Conservation (phyloP, 2,113 vertebrate genomes). For the Prionailurus bengalensis region DNA sequence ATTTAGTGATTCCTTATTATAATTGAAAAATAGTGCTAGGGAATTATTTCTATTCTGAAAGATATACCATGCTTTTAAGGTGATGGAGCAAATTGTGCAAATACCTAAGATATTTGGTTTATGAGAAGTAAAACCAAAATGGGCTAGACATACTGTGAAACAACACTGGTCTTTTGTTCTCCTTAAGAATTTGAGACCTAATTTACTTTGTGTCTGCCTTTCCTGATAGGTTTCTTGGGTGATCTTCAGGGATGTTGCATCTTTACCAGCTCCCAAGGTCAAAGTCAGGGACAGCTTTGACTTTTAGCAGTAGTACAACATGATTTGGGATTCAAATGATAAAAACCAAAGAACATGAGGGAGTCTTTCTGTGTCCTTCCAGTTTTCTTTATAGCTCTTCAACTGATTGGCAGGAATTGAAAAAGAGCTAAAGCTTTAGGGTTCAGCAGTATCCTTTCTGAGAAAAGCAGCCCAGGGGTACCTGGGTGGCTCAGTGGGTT, state of each 20-base stretch:
- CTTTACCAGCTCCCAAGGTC: background rate
- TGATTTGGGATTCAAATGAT: constrained; percentile 10
- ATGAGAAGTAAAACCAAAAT: background rate
- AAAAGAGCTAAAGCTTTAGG: background rate
- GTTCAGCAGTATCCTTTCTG: background rate
- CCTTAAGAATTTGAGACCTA: background rate
- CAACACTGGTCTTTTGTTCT: background rate
- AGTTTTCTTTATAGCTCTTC: background rate
- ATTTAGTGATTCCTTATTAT: constrained; percentile 60
- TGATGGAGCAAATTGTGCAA: constrained; percentile 30
- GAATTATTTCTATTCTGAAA: constrained; percentile 65
- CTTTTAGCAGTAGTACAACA: background rate
- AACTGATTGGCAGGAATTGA: background rate
- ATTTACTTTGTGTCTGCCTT: constrained; percentile 3
- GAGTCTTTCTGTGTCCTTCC: background rate
- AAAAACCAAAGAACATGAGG: background rate
- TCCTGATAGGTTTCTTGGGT: background rate
- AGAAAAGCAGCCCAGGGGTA: background rate
- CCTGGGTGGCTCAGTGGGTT: no score
- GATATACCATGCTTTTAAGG: background rate
- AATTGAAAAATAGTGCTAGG: constrained; percentile 46
- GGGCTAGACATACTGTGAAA: background rate
- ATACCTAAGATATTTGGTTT: constrained; percentile 17
- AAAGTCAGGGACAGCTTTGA: background rate
- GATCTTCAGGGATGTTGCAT: background rate